These are phyloP conservation scores for Leucophenga maculata DNA, from an alignment of 2,888 invertebrate species.

Conservation along the genomic window DNA sequence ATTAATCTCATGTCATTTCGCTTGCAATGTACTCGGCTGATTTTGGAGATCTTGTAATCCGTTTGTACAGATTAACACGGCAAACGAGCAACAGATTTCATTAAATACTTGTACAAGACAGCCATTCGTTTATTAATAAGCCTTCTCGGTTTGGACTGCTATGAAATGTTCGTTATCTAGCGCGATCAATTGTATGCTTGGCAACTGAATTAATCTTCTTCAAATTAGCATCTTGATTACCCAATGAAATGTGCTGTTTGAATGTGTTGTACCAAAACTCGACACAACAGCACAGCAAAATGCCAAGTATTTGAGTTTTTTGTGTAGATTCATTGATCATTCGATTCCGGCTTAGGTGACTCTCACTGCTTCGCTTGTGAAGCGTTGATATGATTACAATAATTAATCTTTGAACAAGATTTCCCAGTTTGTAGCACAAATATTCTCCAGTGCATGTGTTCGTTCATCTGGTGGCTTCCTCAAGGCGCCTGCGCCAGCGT, in stretches of 20 bases:
- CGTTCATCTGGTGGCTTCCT: slow-evolving; percentile 39
- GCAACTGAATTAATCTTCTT: slow-evolving; percentile 64
- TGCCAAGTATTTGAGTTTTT: slow-evolving; percentile 25
- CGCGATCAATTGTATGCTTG: slow-evolving; percentile 30
- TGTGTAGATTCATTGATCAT: slow-evolving; percentile 53
- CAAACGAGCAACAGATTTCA: slow-evolving; percentile 1
- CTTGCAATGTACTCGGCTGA: background rate
- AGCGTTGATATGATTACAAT: slow-evolving; percentile 68
- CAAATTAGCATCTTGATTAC: slow-evolving; percentile 68
- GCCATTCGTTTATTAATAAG: slow-evolving; percentile 35
- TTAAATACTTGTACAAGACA: slow-evolving; percentile 3
- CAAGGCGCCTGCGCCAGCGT: slow-evolving; percentile 67
- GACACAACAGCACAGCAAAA: background rate
- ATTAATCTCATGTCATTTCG: slow-evolving; percentile 58
- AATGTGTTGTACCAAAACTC: slow-evolving; percentile 36
- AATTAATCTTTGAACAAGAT: slow-evolving; percentile 67
- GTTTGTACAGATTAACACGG: background rate
- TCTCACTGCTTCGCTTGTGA: background rate
- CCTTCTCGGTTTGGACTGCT: slow-evolving; percentile 41
- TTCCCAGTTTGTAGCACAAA: slow-evolving; percentile 41
- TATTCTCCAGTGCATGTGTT: slow-evolving; percentile 26
- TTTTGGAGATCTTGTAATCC: slow-evolving; percentile 7
- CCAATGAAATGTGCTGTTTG: slow-evolving; percentile 59
- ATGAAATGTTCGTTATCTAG: slow-evolving; percentile 48
- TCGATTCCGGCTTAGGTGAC: slow-evolving; percentile 25